Percentiles rank a stretch among this genome's conserved stretches.
phyloP scores from a whole-genome alignment of 2,888 invertebrate species.

The Phytoseiulus persimilis region DNA sequence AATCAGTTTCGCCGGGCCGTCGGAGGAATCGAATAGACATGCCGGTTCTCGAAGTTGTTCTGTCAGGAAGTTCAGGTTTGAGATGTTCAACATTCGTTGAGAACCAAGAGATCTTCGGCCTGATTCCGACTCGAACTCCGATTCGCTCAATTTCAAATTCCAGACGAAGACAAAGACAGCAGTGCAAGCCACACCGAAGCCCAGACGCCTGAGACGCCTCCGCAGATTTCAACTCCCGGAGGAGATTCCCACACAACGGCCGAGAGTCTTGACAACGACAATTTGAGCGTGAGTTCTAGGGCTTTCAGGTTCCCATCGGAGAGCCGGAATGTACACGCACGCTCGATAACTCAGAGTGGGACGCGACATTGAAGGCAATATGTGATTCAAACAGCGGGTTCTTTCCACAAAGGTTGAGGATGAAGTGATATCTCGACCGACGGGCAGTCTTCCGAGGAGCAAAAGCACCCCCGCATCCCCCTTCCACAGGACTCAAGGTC shows the following conservation, averaged over 20 bases:
- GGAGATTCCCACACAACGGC: slow-evolving; percentile 35
- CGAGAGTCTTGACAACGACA: slow-evolving; percentile 22
- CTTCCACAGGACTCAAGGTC: slow-evolving; percentile 15
- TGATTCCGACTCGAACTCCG: too few relatives aligned
- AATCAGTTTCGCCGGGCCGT: slow-evolving; percentile 28
- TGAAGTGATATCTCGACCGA: slow-evolving; percentile 26
- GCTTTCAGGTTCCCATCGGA: not conserved
- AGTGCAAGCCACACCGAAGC: slow-evolving; percentile 23
- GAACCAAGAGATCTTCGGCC: too few relatives aligned
- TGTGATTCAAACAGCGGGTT: not conserved
- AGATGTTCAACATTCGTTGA: not conserved
- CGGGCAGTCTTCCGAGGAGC: slow-evolving; percentile 21
- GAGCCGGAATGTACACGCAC: too few relatives aligned
- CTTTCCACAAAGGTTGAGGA: slow-evolving; percentile 9
- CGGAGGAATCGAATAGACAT: slow-evolving; percentile 30
- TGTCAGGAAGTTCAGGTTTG: slow-evolving; percentile 28
- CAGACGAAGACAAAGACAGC: slow-evolving; percentile 30
- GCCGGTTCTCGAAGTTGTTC: slow-evolving; percentile 24
- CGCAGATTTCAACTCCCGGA: slow-evolving; percentile 18
- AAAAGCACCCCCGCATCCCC: slow-evolving; percentile 33
- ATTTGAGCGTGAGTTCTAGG: not conserved
- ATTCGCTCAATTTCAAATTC: not conserved
- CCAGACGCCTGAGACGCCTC: slow-evolving; percentile 34
- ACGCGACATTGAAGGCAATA: not conserved
- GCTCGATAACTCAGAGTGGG: too few relatives aligned